Evolutionary conservation across 1,140 invertebrate genomes (phyloP).

Genomic region (Mylabris phalerata): DNA sequence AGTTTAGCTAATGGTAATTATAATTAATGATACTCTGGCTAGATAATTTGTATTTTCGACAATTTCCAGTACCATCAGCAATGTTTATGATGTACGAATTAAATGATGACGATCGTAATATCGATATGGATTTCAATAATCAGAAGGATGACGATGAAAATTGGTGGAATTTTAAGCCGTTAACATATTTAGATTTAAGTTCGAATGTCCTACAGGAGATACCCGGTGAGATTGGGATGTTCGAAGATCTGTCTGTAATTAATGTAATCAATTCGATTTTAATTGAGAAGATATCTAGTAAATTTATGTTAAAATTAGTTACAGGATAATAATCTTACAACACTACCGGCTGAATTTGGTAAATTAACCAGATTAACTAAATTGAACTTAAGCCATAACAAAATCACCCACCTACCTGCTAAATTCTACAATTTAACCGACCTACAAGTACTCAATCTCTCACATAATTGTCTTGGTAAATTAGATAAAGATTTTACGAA

Average conservation of each 20-base stretch:
- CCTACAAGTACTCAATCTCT: conserved; percentile 60
- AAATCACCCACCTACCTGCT: conserved; percentile 54
- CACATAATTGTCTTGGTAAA: conserved; percentile 54
- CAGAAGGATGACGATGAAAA: conserved; percentile 49
- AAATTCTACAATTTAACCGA: conserved; percentile 62
- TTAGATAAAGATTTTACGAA: conserved; percentile 58
- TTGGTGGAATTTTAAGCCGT: conserved; percentile 81
- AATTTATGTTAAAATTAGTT: conserved; percentile 26
- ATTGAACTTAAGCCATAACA: conserved; percentile 75
- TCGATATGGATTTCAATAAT: conserved; percentile 55
- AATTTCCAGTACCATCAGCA: conserved; percentile 63
- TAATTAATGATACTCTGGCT: background rate
- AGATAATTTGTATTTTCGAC: conserved; percentile 28
- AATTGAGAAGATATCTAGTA: background rate
- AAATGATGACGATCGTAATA: conserved; percentile 52
- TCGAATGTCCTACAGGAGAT: conserved; percentile 65
- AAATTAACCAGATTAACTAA: conserved; percentile 64
- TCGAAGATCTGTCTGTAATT: conserved; percentile 62
- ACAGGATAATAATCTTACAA: conserved; percentile 70
- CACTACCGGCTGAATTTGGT: conserved; percentile 68
- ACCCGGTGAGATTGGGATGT: conserved; percentile 60
- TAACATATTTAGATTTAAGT: conserved; percentile 73
- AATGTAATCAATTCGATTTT: conserved; percentile 52
- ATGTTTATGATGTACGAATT: conserved; percentile 77
- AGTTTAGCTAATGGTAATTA: conserved; percentile 61